Evolutionary conservation across 2,888 invertebrate genomes (phyloP).

Genomic region (Chaitophorus viminalis): DNA sequence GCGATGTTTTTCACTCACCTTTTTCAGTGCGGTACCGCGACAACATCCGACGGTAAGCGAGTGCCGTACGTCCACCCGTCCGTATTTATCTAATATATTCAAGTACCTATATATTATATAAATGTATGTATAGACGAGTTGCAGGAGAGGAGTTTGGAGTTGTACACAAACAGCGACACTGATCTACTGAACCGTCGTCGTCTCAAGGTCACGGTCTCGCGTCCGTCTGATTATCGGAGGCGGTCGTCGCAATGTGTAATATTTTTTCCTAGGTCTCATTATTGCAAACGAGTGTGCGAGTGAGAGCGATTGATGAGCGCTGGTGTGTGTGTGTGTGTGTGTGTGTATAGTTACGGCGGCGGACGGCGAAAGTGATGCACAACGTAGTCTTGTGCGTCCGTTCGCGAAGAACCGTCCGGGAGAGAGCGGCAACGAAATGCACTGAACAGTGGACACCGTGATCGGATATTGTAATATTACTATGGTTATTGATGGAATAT

Average conservation of each 20-base stretch:
- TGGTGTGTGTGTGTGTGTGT: neutral
- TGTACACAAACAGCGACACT: constrained; percentile 22
- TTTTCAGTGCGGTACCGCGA: neutral
- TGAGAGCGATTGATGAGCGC: too few species aligned
- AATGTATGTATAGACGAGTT: neutral
- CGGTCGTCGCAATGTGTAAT: neutral
- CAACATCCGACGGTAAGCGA: neutral
- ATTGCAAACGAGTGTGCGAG: too few species aligned
- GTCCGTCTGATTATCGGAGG: neutral
- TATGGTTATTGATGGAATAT: too few species aligned
- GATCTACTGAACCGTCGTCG: constrained; percentile 48
- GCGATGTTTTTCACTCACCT: neutral
- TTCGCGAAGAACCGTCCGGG: too few species aligned
- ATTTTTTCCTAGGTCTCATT: constrained; percentile 1
- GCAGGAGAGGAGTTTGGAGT: neutral
- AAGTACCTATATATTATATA: too few species aligned
- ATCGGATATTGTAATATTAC: too few species aligned
- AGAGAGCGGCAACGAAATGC: too few species aligned
- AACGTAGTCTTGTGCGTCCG: too few species aligned
- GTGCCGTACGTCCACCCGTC: neutral
- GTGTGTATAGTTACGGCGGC: neutral
- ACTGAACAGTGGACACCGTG: too few species aligned
- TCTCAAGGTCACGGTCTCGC: constrained; percentile 58
- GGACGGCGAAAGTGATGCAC: neutral
- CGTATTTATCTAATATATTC: too few species aligned